phyloP scores from a whole-genome alignment of 2,888 invertebrate species.

The Clivina fossor region DNA sequence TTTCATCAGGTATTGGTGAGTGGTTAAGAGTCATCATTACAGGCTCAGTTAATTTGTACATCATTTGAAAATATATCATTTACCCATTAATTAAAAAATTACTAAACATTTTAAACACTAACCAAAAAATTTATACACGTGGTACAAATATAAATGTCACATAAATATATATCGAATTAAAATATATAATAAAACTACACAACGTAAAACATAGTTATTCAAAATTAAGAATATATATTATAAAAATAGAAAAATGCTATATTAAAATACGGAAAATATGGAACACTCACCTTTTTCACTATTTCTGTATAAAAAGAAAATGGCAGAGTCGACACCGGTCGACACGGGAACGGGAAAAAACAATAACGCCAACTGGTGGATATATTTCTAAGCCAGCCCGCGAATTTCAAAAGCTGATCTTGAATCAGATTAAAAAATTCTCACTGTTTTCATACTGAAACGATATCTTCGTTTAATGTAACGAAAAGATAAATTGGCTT shows the following conservation, averaged over 20 bases:
- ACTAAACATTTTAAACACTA: neutral
- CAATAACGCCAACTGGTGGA: neutral
- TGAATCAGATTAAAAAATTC: too few relatives aligned
- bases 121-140: constrained; percentile 16
- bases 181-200: neutral
- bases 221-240: neutral
- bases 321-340: constrained; percentile 20
- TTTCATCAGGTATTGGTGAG: constrained; percentile 17
- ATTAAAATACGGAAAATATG: neutral
- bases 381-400: too few relatives aligned
- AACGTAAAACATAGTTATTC: neutral
- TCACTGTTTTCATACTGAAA: too few relatives aligned
- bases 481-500: too few relatives aligned
- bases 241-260: neutral
- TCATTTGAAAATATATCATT: constrained; percentile 12
- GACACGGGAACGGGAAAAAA: constrained; percentile 6
- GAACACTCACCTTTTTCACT: constrained; percentile 25
- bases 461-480: too few relatives aligned
- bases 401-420: constrained; percentile 9
- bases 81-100: neutral
- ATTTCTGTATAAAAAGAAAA: constrained; percentile 32
- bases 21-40: constrained; percentile 19
- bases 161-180: neutral
- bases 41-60: constrained; percentile 13
- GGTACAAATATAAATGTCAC: constrained; percentile 20